Evolutionary conservation across 2,113 vertebrate species (phyloP), one percentile per base, ranked within the genome.

Genomic region (Uropsilus gracilis): DNA sequence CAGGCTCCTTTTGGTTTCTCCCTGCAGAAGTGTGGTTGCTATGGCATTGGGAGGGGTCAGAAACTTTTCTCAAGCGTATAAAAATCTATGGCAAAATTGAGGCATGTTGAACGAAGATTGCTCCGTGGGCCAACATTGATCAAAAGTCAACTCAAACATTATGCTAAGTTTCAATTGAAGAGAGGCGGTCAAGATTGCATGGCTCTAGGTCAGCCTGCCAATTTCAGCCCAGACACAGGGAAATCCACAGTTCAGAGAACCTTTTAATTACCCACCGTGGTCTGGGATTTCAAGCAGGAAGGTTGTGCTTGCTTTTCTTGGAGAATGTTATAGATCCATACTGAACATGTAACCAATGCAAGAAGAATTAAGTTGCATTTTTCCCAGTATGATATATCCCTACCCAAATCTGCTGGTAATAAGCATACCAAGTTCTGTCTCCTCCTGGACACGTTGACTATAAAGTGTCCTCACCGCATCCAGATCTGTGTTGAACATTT

Each of bases 401-500:
- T 28, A 34, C 22, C 16, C n/a, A 76, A 57, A 48, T 39, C 42
- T 59, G 8, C 30, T 32, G 20, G 6, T 3, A n/a, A 18, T 11
- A 46, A 69, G n/a, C 97, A 5, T 97, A 99, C 99, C 99, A 0
- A 96, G 96, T 46, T 98, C 95, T 83, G 95, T 94, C 84, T 98
- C 98, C 28, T 97, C 93, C 63, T 97, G 98, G 57, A 98, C 90
- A 57, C 98, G 98, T 89, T 96, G 96, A 95, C 66, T 94, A 92
- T 98, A 99, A 94, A 99, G 98, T 46, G 97, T 26, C 97, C 98
- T 99, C 50, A 98, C 98, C 0, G 94, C 92, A 81, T 99, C 98
- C 94, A 99, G 97, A 53, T 99, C 99, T 89, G 90, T 82, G 90
- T 96, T 98, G 97, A 99, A 99, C 98, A 98, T 98, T 76, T 84